These are phyloP conservation scores for Misgurnus anguillicaudatus DNA, from an alignment of 2,113 vertebrate genomes.

Conservation along the genomic window DNA sequence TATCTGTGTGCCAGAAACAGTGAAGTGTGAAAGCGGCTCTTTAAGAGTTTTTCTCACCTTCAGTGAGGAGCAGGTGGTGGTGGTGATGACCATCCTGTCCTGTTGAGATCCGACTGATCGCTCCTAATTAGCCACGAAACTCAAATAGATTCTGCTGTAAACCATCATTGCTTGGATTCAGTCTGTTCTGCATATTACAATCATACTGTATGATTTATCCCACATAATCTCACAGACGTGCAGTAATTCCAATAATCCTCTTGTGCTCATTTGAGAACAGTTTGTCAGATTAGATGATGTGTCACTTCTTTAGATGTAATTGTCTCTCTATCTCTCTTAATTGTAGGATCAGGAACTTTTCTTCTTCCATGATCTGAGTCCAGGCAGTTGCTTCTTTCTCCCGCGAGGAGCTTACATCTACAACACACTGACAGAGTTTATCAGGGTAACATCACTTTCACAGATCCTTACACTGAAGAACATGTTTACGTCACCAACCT, in stretches of 20 bases:
- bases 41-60: background rate
- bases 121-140: background rate
- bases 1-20: background rate
- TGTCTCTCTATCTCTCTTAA: slow-evolving; percentile 14
- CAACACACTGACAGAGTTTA: slow-evolving; percentile 86
- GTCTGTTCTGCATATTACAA: no score
- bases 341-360: slow-evolving; percentile 95
- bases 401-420: slow-evolving; percentile 91
- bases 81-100: slow-evolving; percentile 14
- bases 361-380: slow-evolving; percentile 96
- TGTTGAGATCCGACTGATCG: background rate
- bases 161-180: background rate
- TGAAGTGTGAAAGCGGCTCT: background rate
- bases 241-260: background rate
- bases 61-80: slow-evolving; percentile 58
- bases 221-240: no score
- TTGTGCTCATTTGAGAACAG: background rate
- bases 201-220: no score
- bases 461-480: no score
- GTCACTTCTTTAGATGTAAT: background rate
- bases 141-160: background rate
- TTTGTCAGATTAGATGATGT: background rate
- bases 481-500: no score
- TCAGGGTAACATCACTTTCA: slow-evolving; percentile 77
- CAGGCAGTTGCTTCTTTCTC: slow-evolving; percentile 95